Conservation (phyloP, 2,113 vertebrate species). For the Indicator maculatus region DNA sequence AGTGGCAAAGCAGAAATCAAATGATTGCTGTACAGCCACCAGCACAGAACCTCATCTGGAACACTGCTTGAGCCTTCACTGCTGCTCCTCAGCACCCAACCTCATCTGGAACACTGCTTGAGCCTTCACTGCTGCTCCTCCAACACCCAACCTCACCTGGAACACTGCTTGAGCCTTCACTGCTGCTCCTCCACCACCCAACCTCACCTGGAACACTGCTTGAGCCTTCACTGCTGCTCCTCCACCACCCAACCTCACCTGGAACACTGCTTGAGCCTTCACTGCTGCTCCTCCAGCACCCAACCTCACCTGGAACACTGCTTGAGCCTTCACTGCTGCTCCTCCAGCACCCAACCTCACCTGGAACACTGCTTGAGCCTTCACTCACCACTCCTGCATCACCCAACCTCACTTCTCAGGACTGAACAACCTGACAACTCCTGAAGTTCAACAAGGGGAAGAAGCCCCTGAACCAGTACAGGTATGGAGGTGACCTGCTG, state of each 20-base stretch:
- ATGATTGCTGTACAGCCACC: neutral
- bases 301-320: constrained; percentile 25
- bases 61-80: neutral
- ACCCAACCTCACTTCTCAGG: constrained; percentile 38
- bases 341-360: constrained; percentile 51
- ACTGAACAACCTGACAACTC: too few relatives aligned
- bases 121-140: constrained; percentile 2
- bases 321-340: neutral
- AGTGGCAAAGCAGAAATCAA: neutral
- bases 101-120: constrained; percentile 9
- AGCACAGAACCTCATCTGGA: constrained; percentile 41
- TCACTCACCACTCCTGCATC: constrained; percentile 38
- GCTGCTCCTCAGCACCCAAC: constrained; percentile 27
- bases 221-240: neutral
- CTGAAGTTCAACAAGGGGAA: too few relatives aligned
- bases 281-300: constrained; percentile 28
- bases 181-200: constrained; percentile 35
- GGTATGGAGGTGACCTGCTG: too few relatives aligned
- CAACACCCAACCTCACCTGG: constrained; percentile 44
- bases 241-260: constrained; percentile 53
- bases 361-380: neutral
- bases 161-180: neutral
- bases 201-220: constrained; percentile 19
- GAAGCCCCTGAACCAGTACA: neutral
- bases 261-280: neutral